Evolutionary conservation across 2,888 invertebrate species (phyloP).

Genomic region (Malachius bipustulatus): DNA sequence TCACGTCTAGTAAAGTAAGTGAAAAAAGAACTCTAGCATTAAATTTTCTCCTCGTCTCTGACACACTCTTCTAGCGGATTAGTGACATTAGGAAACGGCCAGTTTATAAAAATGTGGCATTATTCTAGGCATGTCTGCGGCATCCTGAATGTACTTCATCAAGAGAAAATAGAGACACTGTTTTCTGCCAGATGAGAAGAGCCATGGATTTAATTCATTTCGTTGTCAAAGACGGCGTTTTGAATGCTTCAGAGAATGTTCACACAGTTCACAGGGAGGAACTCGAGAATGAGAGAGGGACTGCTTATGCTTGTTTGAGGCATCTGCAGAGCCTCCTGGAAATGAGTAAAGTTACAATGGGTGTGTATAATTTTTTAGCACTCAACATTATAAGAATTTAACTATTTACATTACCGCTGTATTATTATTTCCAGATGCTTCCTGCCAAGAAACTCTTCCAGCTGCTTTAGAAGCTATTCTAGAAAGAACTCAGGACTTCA

Average conservation of each 20-base stretch:
- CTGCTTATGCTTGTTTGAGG: conserved; percentile 70
- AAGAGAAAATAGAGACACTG: conserved; percentile 90
- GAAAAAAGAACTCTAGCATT: too few relatives aligned
- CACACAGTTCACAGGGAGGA: conserved; percentile 42
- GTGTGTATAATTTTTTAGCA: too few relatives aligned
- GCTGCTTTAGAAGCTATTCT: conserved; percentile 80
- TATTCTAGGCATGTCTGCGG: conserved; percentile 68
- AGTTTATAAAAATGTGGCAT: conserved; percentile 8
- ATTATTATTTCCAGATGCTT: conserved; percentile 29
- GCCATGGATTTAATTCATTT: conserved; percentile 97
- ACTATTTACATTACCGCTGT: not conserved
- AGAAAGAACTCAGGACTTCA: conserved; percentile 96
- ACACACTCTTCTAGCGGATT: too few relatives aligned
- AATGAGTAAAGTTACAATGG: conserved; percentile 66
- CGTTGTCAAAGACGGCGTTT: conserved; percentile 92
- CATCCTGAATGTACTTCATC: conserved; percentile 91
- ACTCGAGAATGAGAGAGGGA: conserved; percentile 51
- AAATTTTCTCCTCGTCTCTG: too few relatives aligned
- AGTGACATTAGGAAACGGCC: too few relatives aligned
- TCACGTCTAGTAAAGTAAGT: conserved; percentile 88
- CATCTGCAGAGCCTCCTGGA: conserved; percentile 79
- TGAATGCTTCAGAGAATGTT: conserved; percentile 39
- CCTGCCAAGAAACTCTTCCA: conserved; percentile 65
- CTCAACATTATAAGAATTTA: too few relatives aligned
- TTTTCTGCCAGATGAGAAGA: conserved; percentile 94